Evolutionary conservation across 2,113 vertebrate species (phyloP), one percentile per base, ranked within the genome.

Genomic region (Sebastes fasciatus): DNA sequence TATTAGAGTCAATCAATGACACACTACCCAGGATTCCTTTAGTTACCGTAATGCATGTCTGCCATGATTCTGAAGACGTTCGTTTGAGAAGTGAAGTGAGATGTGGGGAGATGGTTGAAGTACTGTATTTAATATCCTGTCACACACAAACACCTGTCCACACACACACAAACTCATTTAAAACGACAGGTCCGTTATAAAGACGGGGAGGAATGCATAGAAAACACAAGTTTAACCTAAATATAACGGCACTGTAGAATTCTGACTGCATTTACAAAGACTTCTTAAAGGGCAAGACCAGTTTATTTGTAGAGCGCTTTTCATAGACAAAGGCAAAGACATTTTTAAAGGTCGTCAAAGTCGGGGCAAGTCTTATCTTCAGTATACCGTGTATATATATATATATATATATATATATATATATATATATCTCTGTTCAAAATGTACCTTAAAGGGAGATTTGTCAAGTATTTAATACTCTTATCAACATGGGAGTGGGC

Each of bases 1-100:
- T 96, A 97, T 97, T 96, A 95, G 95, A 97, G 96, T 90, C 87
- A 89, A 96, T 97, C 96, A 96, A 96, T 95, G 96, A 96, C 95
- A 96, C 95, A 97, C 71, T 81, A 83, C 51, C 82, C 77, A 88
- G 85, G 86, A 88, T 83, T 82, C 83, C 86, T 87, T 89, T 86
- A 88, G 86, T 88, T 89, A 80, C 73, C 26, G n/a, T 64, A 66
- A 77, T 81, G 67, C 66, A 23, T 70, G 88, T 86, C 88, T 48
- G 79, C 81, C 19, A 40, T 74, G 74, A 90, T 86, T 79, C 61
- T 69, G 4, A 86, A 76, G 74, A 85, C 34, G 72, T 82, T 86
- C 79, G 57, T 83, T 83, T 80, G 76, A 90, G 70, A 62, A 86
- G 81, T 83, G 83, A 88, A 87, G 85, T 87, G 49, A 86, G 80